A percentile compares a stretch with the other conserved stretches of the same genome.
phyloP scores from a whole-genome alignment of 35 echinoderm and acorn worm genomes.

The Ophioderma brevispina region DNA sequence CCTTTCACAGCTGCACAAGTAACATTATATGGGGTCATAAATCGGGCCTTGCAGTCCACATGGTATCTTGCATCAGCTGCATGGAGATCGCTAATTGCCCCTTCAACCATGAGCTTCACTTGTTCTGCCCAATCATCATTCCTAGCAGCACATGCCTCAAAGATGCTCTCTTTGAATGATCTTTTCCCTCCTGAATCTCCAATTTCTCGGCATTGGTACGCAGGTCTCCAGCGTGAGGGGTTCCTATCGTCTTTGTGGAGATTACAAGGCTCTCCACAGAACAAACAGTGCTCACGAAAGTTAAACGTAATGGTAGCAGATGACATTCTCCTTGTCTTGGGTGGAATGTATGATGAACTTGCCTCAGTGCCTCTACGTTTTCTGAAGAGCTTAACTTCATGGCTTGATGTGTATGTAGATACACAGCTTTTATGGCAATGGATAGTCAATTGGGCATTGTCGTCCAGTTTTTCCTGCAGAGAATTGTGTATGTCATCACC shows the following conservation, averaged over 20 bases:
- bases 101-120: slow-evolving; percentile 51
- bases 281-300: slow-evolving; percentile 40
- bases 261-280: slow-evolving; percentile 29
- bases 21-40: background rate
- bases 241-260: slow-evolving; percentile 19
- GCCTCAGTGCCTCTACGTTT: background rate
- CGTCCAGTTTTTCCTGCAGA: slow-evolving; percentile 6
- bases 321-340: background rate
- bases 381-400: background rate
- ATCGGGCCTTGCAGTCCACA: slow-evolving; percentile 33
- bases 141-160: slow-evolving; percentile 41
- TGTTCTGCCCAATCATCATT: slow-evolving; percentile 56
- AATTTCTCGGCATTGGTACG: slow-evolving; percentile 9
- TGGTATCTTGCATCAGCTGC: slow-evolving; percentile 77
- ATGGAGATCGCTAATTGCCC: slow-evolving; percentile 67
- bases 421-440: slow-evolving; percentile 24
- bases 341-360: background rate
- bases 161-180: slow-evolving; percentile 27
- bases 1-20: background rate
- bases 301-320: slow-evolving; percentile 12
- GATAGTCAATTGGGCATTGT: background rate
- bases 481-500: slow-evolving; percentile 23
- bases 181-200: background rate
- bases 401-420: background rate
- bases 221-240: slow-evolving; percentile 5